phyloP scores from a whole-genome alignment of 1,140 invertebrate genomes.

The Zaprionus nigranus region DNA sequence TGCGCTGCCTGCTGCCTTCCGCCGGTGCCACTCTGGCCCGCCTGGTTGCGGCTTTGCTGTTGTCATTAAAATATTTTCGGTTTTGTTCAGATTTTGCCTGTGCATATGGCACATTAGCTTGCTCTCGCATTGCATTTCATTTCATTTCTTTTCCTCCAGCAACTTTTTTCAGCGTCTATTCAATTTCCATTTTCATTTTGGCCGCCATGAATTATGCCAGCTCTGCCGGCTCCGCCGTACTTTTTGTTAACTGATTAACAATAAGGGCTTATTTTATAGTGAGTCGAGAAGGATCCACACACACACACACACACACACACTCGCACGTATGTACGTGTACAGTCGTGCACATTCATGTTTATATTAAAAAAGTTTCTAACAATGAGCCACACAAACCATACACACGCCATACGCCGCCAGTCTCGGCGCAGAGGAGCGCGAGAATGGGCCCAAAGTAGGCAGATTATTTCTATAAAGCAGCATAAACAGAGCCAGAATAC shows the following conservation, averaged over 20 bases:
- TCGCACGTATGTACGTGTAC: slow-evolving; percentile 9
- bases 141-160: slow-evolving; percentile 29
- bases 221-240: slow-evolving; percentile 50
- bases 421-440: slow-evolving; percentile 4
- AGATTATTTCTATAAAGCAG: slow-evolving; percentile 6
- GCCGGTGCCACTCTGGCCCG: slow-evolving; percentile 6
- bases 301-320: slow-evolving; percentile 2
- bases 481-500: background rate
- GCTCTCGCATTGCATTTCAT: slow-evolving; percentile 19
- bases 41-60: slow-evolving; percentile 54
- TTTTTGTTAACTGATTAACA: slow-evolving; percentile 80
- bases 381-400: slow-evolving; percentile 61
- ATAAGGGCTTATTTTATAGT: slow-evolving; percentile 60
- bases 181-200: slow-evolving; percentile 62
- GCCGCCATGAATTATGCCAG: slow-evolving; percentile 64
- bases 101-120: slow-evolving; percentile 17
- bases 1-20: slow-evolving; percentile 7
- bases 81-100: slow-evolving; percentile 71
- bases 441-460: slow-evolving; percentile 11
- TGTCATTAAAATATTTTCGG: slow-evolving; percentile 82
- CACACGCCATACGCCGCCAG: slow-evolving; percentile 55
- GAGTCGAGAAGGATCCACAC: slow-evolving; percentile 14
- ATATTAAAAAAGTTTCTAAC: slow-evolving; percentile 81
- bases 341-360: slow-evolving; percentile 65
- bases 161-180: slow-evolving; percentile 67